A percentile compares a stretch with the other conserved stretches of the same genome.
Conservation (phyloP, 2,888 invertebrate genomes). For the Xiphydria camelus region DNA sequence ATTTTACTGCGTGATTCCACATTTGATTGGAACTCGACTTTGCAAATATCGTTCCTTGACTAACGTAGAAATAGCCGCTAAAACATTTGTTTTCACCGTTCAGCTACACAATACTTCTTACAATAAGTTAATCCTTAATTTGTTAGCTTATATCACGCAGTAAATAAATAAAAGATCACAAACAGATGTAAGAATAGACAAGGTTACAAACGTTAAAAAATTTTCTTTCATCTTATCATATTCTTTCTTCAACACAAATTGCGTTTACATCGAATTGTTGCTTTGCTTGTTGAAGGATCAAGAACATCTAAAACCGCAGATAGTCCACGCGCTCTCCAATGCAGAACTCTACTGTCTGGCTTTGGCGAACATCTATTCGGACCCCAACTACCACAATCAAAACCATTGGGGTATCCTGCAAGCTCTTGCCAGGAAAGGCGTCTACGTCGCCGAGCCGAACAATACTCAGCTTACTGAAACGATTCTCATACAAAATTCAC, state of each 20-base stretch:
- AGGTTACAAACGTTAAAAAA: no score
- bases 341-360: conserved; percentile 94
- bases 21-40: no score
- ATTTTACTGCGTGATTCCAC: no score
- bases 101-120: no score
- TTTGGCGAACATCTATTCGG: conserved; percentile 92
- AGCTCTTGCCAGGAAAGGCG: conserved; percentile 88
- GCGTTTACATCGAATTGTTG: conserved; percentile 14
- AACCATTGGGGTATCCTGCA: conserved; percentile 96
- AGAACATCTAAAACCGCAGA: conserved; percentile 90
- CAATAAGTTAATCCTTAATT: no score
- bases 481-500: conserved; percentile 92
- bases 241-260: background rate
- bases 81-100: no score
- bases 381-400: conserved; percentile 93
- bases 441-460: conserved; percentile 79
- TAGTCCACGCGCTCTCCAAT: conserved; percentile 88
- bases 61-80: no score
- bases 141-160: no score
- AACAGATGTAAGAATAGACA: no score
- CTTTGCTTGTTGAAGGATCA: conserved; percentile 69
- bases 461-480: conserved; percentile 93
- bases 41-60: no score
- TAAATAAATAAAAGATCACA: no score
- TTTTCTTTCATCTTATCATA: background rate